Conservation (phyloP, 2,888 invertebrate genomes). For the Dorcus parallelipipedus region DNA sequence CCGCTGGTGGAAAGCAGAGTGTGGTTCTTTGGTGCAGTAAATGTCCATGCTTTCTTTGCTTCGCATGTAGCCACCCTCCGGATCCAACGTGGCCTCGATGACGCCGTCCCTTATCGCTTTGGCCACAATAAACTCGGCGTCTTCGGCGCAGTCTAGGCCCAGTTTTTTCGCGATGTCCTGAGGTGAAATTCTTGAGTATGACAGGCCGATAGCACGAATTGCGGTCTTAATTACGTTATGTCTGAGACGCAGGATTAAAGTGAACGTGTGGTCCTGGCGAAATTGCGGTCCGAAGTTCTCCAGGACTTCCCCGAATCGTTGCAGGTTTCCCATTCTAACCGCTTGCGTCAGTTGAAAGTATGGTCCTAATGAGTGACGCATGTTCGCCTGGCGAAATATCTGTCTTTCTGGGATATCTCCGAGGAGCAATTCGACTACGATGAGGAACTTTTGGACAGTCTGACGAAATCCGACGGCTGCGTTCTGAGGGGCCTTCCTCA, state of each 20-base stretch:
- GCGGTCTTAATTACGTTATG: slow-evolving; percentile 99
- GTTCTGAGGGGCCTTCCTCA: slow-evolving; percentile 96
- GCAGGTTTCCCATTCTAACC: slow-evolving; percentile 91
- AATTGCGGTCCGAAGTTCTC: slow-evolving; percentile 90
- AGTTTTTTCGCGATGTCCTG: slow-evolving; percentile 93
- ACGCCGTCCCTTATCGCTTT: slow-evolving; percentile 98
- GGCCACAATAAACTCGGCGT: slow-evolving; percentile 98
- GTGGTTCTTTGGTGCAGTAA: slow-evolving; percentile 94
- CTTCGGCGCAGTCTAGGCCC: slow-evolving; percentile 90
- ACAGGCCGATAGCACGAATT: slow-evolving; percentile 90
- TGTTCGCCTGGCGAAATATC: slow-evolving; percentile 87
- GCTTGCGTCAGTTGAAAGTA: slow-evolving; percentile 98
- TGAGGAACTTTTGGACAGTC: slow-evolving; percentile 91
- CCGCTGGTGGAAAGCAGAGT: slow-evolving; percentile 93
- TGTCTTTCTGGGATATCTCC: slow-evolving; percentile 98
- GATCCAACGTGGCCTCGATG: slow-evolving; percentile 95
- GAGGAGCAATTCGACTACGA: slow-evolving; percentile 89
- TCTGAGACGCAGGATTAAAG: slow-evolving; percentile 88
- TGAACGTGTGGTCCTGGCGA: slow-evolving; percentile 91
- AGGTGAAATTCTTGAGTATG: slow-evolving; percentile 94
- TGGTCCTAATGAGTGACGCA: slow-evolving; percentile 85
- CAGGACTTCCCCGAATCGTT: slow-evolving; percentile 89
- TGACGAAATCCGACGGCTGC: slow-evolving; percentile 99
- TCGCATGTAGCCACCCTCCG: slow-evolving; percentile 93
- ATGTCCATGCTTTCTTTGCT: slow-evolving; percentile 97